Evolutionary conservation across 2,888 invertebrate species (phyloP).

Genomic region (Autographa pulchrina): DNA sequence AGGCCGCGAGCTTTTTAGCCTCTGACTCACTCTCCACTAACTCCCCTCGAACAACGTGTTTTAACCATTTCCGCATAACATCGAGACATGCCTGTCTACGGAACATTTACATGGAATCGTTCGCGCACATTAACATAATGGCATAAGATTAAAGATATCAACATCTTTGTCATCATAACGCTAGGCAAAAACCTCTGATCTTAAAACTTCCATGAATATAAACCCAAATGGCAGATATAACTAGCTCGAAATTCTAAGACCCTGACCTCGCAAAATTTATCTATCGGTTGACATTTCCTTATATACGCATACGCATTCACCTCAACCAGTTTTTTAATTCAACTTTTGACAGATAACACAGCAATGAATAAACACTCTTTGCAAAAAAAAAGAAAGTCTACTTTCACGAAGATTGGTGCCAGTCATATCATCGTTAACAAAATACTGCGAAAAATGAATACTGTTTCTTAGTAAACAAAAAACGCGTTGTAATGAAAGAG

Average conservation of each 20-base stretch:
- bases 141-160: neutral
- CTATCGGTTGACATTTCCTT: neutral
- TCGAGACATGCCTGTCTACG: constrained; percentile 26
- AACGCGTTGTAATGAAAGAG: constrained; percentile 19
- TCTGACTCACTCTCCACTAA: constrained; percentile 62
- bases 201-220: neutral
- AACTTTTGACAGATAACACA: constrained; percentile 62
- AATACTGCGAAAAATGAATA: constrained; percentile 58
- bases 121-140: constrained; percentile 7
- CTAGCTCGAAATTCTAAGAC: neutral
- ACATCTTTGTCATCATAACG: neutral
- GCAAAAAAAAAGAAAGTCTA: constrained; percentile 77
- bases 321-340: constrained; percentile 36
- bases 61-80: constrained; percentile 51
- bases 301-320: constrained; percentile 10
- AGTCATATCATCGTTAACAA: constrained; percentile 63
- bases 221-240: neutral
- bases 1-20: constrained; percentile 74
- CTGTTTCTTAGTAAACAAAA: constrained; percentile 49
- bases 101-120: constrained; percentile 5
- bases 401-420: constrained; percentile 74
- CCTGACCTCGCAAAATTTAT: neutral
- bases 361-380: constrained; percentile 71
- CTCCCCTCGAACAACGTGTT: constrained; percentile 49
- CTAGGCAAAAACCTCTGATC: no score